These are phyloP conservation scores for Serilophus lunatus DNA, from an alignment of 2,113 vertebrate species.

Conservation along the genomic window DNA sequence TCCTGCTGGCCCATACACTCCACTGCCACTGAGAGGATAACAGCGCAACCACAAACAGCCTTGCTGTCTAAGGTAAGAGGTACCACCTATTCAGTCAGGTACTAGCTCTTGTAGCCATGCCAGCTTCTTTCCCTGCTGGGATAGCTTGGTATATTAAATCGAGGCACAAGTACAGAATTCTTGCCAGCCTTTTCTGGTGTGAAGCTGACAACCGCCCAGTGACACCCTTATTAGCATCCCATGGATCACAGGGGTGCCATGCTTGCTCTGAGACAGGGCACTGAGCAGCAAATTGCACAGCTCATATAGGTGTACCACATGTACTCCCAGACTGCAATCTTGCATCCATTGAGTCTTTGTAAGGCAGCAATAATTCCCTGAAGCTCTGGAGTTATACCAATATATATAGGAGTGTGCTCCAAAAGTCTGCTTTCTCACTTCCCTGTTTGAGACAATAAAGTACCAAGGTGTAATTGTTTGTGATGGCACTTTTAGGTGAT, in stretches of 20 bases:
- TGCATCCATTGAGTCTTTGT: background rate
- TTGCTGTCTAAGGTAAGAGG: background rate
- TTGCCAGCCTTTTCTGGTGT: accelerated
- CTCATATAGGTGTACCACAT: accelerated
- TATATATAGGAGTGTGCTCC: background rate
- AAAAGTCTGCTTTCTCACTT: background rate
- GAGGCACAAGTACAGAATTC: background rate
- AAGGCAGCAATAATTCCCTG: background rate
- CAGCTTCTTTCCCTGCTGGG: background rate
- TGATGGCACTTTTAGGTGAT: background rate
- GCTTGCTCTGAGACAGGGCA: accelerated
- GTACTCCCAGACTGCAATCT: accelerated
- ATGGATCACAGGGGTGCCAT: accelerated
- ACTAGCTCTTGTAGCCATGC: background rate
- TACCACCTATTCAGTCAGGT: background rate
- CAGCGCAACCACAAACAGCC: accelerated
- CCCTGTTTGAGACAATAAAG: background rate
- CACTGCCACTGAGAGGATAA: accelerated
- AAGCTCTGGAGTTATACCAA: background rate
- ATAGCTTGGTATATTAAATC: background rate
- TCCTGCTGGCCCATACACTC: background rate
- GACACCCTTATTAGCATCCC: background rate
- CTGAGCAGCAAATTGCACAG: background rate
- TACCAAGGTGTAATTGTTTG: background rate
- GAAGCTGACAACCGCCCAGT: background rate